Evolutionary conservation across 2,113 vertebrate species (phyloP).

Genomic region (Psilopsiagon aymara): DNA sequence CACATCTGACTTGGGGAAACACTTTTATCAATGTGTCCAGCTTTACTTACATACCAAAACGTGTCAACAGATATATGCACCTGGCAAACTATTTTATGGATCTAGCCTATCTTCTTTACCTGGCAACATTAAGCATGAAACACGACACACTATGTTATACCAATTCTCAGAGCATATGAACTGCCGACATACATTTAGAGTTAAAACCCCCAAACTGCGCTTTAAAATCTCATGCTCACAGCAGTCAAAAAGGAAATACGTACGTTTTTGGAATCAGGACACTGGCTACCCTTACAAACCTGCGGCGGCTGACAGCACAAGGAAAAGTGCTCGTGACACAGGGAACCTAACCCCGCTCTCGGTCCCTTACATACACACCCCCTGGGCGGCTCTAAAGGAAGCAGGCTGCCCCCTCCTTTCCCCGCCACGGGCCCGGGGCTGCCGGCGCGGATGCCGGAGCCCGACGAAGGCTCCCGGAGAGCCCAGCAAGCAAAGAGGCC

Average conservation of each 20-base stretch:
- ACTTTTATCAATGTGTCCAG: neutral
- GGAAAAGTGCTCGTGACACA: fast-evolving
- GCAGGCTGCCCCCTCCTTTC: neutral
- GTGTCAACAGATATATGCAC: fast-evolving
- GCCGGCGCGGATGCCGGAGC: neutral
- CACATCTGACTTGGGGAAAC: neutral
- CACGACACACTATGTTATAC: fast-evolving
- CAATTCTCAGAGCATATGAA: no score
- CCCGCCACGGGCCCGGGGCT: neutral
- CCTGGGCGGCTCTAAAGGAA: neutral
- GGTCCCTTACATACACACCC: neutral
- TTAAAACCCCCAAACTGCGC: neutral
- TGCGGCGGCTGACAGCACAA: fast-evolving
- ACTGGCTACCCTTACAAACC: neutral
- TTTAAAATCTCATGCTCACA: neutral
- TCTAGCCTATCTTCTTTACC: neutral
- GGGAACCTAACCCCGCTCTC: neutral
- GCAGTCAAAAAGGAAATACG: neutral
- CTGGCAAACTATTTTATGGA: fast-evolving
- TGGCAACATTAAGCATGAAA: fast-evolving
- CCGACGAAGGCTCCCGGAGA: no score
- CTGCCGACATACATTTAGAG: fast-evolving
- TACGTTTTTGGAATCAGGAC: neutral
- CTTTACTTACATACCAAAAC: neutral
- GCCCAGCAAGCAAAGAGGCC: neutral